Base-by-base conservation (phyloP, 2,888 invertebrate species). In the Hirudinaria manillensis region DNA sequence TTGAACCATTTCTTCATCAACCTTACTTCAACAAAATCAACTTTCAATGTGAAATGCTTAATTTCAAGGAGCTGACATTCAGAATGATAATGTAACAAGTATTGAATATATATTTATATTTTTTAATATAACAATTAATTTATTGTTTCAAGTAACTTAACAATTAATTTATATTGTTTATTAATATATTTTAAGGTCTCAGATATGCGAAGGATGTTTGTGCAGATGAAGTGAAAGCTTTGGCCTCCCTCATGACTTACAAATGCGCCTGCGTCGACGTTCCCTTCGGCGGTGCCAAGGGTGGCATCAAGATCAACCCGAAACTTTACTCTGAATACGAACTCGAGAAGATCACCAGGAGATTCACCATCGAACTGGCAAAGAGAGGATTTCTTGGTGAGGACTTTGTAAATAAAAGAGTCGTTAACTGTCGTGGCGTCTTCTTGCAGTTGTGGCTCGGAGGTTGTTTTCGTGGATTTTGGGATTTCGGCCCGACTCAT, bases 261-360 rank as follows among this genome's bases (percentile, higher is more conserved):
- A 99, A 99, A 87, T 98, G 97, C 88, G 95, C 99, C 27, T 95
- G 95, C 84, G 98, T 99, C 0, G 97, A 97, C 85, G 94, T 98
- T 0, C 99, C 99, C 0, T 99, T 97, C 87, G 98, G 99, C 51
- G 98, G 98, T 45, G 94, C 86, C 53, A 87, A 87, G 82, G 96
- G 97, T 65, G 99, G 98, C 21, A 90, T 99, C 80, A 92, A 92
- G 86, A 96, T 99, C 82, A 92, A 98, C 87, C 97, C 98, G 32
- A 91, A 92, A 83, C 89, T 89, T 73, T 99, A 95, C 86, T 91
- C 93, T 0, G 93, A 92, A 81, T 90, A 90, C 83, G 99, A 99
- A 84, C 87, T 99, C 78, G 98, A 99, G 87, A 95, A 93, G 86
- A 98, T 99, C 84, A 99, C 98, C 0, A 89, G 99, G 75, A 86